These are phyloP conservation scores for Ciconia boyciana DNA, from an alignment of 2,113 vertebrate species.

Conservation along the genomic window DNA sequence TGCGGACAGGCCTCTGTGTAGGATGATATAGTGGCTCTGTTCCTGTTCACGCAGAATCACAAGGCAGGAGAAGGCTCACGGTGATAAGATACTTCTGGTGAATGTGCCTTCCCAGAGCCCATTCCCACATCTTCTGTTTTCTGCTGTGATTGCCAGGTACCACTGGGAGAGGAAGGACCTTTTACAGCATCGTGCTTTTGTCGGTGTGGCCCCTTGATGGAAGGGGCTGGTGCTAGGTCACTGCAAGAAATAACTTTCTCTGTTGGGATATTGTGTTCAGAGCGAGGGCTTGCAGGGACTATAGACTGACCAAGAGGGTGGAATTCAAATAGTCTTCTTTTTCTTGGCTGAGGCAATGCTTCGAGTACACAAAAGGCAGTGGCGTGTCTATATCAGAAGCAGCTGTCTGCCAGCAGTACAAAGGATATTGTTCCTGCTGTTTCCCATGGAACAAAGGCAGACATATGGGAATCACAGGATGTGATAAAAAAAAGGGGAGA, in stretches of 20 bases:
- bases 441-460: constrained; percentile 13
- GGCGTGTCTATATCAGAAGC: not conserved
- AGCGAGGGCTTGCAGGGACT: not conserved
- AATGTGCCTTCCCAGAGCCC: not conserved
- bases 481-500: not conserved
- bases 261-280: not conserved
- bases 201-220: not conserved
- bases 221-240: constrained; percentile 4
- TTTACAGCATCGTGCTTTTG: not conserved
- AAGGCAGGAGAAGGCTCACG: not conserved
- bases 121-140: not conserved
- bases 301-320: not conserved
- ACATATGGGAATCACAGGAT: not conserved
- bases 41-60: not conserved
- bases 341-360: not conserved
- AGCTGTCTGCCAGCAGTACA: constrained; percentile 13
- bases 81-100: not conserved
- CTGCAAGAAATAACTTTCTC: not conserved
- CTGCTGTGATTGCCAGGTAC: not conserved
- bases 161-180: not conserved
- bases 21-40: not conserved
- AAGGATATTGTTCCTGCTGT: constrained; percentile 15
- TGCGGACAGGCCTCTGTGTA: not conserved
- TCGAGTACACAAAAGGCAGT: not conserved
- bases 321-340: constrained; percentile 15